Evolutionary conservation across 2,797 vertebrate genomes (phyloP), one percentile per base, ranked within the genome.

Genomic region (Numenius phaeopus): DNA sequence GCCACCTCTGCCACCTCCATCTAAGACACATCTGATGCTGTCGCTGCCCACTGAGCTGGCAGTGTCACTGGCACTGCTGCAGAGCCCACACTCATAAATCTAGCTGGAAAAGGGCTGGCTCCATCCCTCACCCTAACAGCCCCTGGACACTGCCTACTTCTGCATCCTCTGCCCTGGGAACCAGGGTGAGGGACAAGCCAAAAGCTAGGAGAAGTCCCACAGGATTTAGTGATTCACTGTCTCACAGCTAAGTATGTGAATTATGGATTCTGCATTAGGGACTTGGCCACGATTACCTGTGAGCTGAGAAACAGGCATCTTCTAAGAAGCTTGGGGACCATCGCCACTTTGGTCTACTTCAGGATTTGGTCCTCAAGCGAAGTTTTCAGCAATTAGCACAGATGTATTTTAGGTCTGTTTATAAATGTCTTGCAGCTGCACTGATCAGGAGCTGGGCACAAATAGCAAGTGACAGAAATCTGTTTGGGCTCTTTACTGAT

Each of bases 351-450:
- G 24, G 34, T 81, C 44, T 86, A 18, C 87, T 90, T 87, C 10
- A 50, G 59, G 66, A 82, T 94, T 58, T 77, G 52, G 40, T 90
- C 75, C 67, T 89, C 77, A 54, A 71, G 71, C 18, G 49, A 82
- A 93, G 73, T 61, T 78, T 58, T 44, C 72, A 86, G 88, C 65
- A 94, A 95, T 93, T 93, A 94, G 40, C 81, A 67, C 7, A 24
- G 81, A 85, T 71, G 29, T 95, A 96, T 95, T 96, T 94, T 95
- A 92, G 64, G 61, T 77, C 59, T 96, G 86, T 85, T 87, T 95
- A 96, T 78, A 93, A 92, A 89, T 72, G 92, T 78, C 94, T 95
- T 70, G 77, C 93, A 96, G 95, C 93, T 97, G 95, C 71, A 37
- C 70, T 40, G 88, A 95, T 82, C 88, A 85, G 82, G 81, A 95